A percentile compares a stretch with the other conserved stretches of the same genome.
phyloP scores from a whole-genome alignment of 2,113 vertebrate genomes.

The Euleptes europaea region DNA sequence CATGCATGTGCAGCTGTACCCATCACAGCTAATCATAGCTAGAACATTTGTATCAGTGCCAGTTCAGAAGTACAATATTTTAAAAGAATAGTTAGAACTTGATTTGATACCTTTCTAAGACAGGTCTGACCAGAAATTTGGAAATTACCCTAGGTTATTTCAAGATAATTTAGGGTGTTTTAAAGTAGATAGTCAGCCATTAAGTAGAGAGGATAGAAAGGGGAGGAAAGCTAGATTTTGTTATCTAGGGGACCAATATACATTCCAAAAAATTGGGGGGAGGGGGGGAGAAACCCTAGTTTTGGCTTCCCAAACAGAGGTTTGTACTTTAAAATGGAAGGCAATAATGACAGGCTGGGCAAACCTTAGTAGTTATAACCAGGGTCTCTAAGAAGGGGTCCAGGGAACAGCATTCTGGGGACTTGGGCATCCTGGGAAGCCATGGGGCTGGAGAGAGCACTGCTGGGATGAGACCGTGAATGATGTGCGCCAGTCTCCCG shows the following conservation, averaged over 20 bases:
- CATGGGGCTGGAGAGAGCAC: no score
- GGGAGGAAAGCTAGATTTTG: background rate
- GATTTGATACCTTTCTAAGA: background rate
- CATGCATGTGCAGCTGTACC: background rate
- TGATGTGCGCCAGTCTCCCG: no score
- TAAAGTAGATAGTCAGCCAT: background rate
- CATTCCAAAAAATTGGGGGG: background rate
- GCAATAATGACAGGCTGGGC: background rate
- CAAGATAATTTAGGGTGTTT: background rate
- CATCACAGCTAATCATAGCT: background rate
- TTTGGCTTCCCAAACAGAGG: background rate
- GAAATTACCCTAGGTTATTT: background rate
- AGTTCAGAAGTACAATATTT: background rate
- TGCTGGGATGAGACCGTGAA: no score
- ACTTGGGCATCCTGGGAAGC: no score
- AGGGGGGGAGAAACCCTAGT: no score
- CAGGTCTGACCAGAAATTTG: background rate
- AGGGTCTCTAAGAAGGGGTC: no score
- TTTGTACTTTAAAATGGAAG: background rate
- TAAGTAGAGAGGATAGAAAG: background rate
- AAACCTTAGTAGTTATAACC: background rate
- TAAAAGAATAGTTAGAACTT: background rate
- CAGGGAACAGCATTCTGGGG: no score
- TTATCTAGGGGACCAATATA: background rate
- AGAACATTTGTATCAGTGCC: background rate